A percentile compares a stretch with the other conserved stretches of the same genome.
These are phyloP conservation scores for Falco punctatus DNA, from an alignment of 2,113 vertebrate genomes.

Conservation along the genomic window DNA sequence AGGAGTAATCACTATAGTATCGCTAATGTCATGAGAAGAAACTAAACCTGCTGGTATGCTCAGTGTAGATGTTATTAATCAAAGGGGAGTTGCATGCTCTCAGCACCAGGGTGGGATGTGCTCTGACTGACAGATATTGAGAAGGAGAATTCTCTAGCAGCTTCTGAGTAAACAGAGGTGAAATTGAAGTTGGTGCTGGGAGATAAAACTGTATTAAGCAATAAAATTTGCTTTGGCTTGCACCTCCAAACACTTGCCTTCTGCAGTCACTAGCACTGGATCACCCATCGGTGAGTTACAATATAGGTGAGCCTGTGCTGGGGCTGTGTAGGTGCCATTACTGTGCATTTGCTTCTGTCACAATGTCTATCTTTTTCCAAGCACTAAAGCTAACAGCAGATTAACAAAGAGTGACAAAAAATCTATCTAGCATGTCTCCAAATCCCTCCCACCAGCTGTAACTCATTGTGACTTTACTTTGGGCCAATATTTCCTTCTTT, in stretches of 20 bases:
- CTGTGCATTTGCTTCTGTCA: not conserved
- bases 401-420: not conserved
- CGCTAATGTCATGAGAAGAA: not conserved
- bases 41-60: not conserved
- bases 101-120: not conserved
- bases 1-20: not conserved
- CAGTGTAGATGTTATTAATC: not conserved
- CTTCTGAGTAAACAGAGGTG: not conserved
- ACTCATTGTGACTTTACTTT: constrained; percentile 3
- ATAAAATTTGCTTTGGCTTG: not conserved
- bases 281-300: not conserved
- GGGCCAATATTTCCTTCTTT: not conserved
- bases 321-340: not conserved
- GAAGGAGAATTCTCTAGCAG: not conserved
- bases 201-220: not conserved
- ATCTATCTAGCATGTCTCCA: not conserved
- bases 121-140: not conserved
- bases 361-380: not conserved
- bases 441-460: not conserved
- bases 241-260: accelerated
- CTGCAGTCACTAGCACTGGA: not conserved
- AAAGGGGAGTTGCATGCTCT: not conserved
- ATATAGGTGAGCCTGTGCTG: accelerated
- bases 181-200: not conserved
- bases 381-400: not conserved